These are phyloP conservation scores for Opisthocomus hoazin DNA, from an alignment of 2,113 vertebrate species.

Conservation along the genomic window DNA sequence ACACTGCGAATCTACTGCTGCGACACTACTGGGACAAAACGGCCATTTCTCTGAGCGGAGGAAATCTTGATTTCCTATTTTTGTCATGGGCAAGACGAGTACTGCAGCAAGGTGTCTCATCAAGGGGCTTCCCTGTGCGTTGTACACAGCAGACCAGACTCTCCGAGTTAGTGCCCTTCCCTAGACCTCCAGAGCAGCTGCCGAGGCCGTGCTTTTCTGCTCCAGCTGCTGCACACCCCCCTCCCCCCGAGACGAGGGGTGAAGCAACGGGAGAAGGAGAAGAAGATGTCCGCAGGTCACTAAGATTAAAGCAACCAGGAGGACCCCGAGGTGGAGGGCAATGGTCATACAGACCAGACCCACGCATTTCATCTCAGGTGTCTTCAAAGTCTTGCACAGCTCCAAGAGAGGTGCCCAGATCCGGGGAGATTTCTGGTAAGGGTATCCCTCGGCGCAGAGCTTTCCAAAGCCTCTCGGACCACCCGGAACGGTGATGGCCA, in stretches of 20 bases:
- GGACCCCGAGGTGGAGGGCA: rapidly evolving
- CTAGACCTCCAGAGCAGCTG: rapidly evolving
- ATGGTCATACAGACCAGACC: not conserved
- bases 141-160: not conserved
- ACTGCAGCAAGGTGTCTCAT: not conserved
- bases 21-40: not conserved
- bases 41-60: not conserved
- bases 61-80: not conserved
- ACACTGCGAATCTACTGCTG: not conserved
- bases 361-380: not conserved
- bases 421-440: not conserved
- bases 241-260: rapidly evolving
- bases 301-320: not conserved
- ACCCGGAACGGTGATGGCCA: rapidly evolving
- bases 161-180: not conserved
- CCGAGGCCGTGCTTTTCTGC: not conserved
- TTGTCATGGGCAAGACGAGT: not conserved
- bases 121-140: not conserved
- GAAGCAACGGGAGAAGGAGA: not conserved
- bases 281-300: not conserved
- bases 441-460: not conserved
- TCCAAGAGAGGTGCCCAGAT: not conserved
- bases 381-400: not conserved
- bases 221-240: too few species aligned
- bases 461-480: not conserved